phyloP scores from a whole-genome alignment of 2,797 vertebrate species.

The Mus caroli region DNA sequence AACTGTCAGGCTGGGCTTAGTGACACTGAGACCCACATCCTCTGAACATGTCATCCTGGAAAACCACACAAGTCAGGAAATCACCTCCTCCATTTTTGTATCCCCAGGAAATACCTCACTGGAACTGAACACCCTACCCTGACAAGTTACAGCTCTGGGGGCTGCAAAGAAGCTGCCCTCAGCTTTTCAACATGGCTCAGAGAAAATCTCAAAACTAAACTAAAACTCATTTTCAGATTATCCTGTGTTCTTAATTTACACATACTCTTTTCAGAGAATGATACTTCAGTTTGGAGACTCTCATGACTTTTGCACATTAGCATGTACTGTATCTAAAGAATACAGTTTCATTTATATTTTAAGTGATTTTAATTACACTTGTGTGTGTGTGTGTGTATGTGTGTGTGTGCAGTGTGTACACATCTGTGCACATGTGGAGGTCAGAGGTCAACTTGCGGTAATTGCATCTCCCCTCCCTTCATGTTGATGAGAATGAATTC shows the following conservation, averaged over 20 bases:
- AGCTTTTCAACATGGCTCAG: neutral
- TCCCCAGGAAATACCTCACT: neutral
- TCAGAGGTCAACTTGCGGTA: neutral
- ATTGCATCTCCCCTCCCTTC: neutral
- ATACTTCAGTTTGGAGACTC: neutral
- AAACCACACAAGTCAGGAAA: neutral
- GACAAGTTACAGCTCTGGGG: too few species aligned
- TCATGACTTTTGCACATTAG: neutral
- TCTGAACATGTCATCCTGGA: neutral
- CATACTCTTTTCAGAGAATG: neutral
- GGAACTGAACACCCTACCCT: neutral
- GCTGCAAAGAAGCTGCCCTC: neutral
- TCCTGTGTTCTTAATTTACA: neutral
- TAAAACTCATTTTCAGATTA: neutral
- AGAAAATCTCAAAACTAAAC: neutral
- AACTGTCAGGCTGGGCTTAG: neutral
- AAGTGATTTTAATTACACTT: neutral
- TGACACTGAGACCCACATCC: neutral
- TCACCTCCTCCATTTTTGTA: neutral
- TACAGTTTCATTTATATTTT: neutral
- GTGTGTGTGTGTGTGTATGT: neutral
- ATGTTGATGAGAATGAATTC: neutral
- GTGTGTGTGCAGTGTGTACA: neutral
- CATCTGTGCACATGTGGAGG: neutral
- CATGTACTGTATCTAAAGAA: neutral